Base-by-base conservation (phyloP, 2,888 invertebrate genomes). In the Taenaris catops region DNA sequence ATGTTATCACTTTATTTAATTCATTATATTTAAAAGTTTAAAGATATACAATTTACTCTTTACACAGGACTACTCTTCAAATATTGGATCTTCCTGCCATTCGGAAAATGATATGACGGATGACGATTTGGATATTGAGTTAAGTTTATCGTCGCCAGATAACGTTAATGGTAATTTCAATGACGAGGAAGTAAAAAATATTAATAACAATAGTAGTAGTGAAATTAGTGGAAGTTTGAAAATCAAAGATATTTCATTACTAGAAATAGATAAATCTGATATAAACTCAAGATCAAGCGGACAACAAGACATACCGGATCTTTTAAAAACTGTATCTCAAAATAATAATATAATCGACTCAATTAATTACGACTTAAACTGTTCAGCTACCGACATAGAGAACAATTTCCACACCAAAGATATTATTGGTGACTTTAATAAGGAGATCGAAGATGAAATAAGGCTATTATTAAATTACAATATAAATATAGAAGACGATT, bases 391-490 rank as follows among this genome's bases (percentile, higher is more conserved):
- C 16, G 86, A 84, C 46, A 76, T 84, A 49, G 86, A 86, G 57
- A 83, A 83, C 48, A 84, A 86, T 51, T 84, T 84, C 50, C 57
- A 79, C 21, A 64, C 79, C 2, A 79, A 74, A 51, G 80, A 88
- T 53, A 88, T 89, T 24, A 87, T 89, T 40, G 89, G 89, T 11
- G 87, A 90, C 61, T 90, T 90, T 48, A 88, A 87, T 41, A 88
- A 88, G 60, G 90, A 90, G 72, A 75, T 90, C 20, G 88, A 89
- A 69, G 87, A 88, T 39, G 89, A 89, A 75, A 84, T 89, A 32
- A 88, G 81, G 46, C 76, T 79, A 47, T 64, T 89, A 43, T 59
- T 81, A 14, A 81, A 81, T 55, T 76, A 81, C 47, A 84, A 84
- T 44, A 75, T 84, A 10, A 83, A 81, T 51, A 83, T 83, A 48